These are phyloP conservation scores for Bostrychus sinensis DNA, from an alignment of 2,113 vertebrate genomes.

Conservation along the genomic window DNA sequence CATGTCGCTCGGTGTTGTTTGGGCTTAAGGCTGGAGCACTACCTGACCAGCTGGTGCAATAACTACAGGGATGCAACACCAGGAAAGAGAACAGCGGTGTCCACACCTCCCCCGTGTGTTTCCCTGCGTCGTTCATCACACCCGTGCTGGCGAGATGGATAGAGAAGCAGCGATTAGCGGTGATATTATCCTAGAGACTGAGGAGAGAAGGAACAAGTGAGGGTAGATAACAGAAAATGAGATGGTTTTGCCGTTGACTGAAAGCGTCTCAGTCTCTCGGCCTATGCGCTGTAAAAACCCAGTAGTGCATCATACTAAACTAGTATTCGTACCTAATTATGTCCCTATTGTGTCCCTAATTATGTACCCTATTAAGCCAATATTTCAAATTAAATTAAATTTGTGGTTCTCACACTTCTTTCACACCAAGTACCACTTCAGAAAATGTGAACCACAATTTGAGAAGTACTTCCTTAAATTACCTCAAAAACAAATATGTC, in stretches of 20 bases:
- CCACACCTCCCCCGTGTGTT: constrained; percentile 33
- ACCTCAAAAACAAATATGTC: no score
- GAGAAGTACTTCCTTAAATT: no score
- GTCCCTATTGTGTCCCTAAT: no score
- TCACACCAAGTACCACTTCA: no score
- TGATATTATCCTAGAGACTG: constrained; percentile 47
- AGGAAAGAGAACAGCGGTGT: constrained; percentile 13
- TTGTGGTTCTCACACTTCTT: no score
- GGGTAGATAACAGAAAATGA: constrained; percentile 56
- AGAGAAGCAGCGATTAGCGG: constrained; percentile 48
- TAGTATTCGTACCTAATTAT: no score
- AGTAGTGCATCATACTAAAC: neutral
- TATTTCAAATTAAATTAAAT: no score
- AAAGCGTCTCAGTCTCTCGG: constrained; percentile 23
- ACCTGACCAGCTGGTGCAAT: constrained; percentile 31
- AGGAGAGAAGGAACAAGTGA: constrained; percentile 30
- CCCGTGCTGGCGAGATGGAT: constrained; percentile 39
- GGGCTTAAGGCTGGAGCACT: constrained; percentile 23
- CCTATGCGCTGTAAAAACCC: constrained; percentile 11
- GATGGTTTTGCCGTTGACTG: constrained; percentile 41
- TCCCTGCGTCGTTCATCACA: constrained; percentile 15
- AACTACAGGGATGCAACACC: neutral
- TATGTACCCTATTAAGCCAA: no score
- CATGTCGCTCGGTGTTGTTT: constrained; percentile 3
- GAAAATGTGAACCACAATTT: no score